Conservation (phyloP, 1,140 invertebrate species). For the Calosoma granatense region DNA sequence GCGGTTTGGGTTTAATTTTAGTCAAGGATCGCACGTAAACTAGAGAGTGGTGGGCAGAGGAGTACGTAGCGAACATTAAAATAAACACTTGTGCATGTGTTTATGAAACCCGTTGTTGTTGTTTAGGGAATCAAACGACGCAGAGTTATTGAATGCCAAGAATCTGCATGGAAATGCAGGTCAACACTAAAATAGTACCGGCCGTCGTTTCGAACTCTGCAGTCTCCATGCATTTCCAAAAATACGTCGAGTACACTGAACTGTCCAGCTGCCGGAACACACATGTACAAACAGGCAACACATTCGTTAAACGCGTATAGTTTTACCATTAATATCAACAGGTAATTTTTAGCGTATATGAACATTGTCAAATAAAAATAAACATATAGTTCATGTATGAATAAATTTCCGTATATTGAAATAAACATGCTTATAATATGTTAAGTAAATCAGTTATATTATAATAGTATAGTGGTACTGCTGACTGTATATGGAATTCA, state of each 20-base stretch:
- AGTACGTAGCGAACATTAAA: not conserved
- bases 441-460: no score
- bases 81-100: not conserved
- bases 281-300: no score
- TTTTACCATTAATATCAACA: no score
- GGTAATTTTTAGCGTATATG: no score
- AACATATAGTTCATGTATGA: no score
- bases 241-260: not conserved
- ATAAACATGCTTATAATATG: no score
- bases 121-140: not conserved
- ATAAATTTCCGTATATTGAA: no score
- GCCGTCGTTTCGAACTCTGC: not conserved
- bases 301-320: no score
- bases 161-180: constrained; percentile 5
- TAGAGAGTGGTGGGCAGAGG: not conserved
- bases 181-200: not conserved
- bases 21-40: not conserved
- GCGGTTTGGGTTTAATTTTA: constrained; percentile 1
- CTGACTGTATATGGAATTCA: no score
- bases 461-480: no score
- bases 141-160: constrained; percentile 4
- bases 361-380: no score
- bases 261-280: no score
- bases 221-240: not conserved
- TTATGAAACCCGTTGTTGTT: not conserved